Conservation (phyloP, 2,113 vertebrate genomes). For the Glaucomys volans region DNA sequence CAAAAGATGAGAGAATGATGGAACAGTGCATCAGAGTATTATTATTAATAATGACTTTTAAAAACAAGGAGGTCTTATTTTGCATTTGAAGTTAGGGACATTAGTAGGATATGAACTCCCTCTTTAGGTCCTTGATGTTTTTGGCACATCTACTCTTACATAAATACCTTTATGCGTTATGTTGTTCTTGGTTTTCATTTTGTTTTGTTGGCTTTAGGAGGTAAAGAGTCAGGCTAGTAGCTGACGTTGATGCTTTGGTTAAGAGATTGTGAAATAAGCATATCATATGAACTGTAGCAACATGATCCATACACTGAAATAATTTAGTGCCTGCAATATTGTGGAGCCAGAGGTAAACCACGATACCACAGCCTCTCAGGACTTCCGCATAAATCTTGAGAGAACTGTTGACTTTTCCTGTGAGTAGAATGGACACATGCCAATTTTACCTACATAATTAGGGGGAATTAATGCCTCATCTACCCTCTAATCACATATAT, state of each 20-base stretch:
- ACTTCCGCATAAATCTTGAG: neutral
- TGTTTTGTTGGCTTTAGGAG: constrained; percentile 15
- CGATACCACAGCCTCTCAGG: neutral
- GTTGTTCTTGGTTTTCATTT: neutral
- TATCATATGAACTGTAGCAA: neutral
- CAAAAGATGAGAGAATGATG: neutral
- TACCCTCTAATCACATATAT: neutral
- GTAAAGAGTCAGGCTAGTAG: neutral
- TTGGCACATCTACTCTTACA: neutral
- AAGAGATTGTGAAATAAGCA: neutral
- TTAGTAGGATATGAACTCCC: neutral
- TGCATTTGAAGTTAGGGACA: neutral
- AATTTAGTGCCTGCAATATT: neutral
- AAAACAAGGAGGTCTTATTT: neutral
- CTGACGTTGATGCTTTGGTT: neutral
- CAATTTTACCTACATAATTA: neutral
- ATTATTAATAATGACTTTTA: neutral
- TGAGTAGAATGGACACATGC: neutral
- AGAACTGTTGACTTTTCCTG: neutral
- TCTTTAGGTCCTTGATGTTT: neutral
- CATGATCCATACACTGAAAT: neutral
- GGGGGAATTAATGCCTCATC: neutral
- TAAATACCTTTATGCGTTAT: neutral
- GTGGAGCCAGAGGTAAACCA: neutral
- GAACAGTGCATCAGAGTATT: neutral